These are phyloP conservation scores for Drosophila novamexicana DNA, from an alignment of 1,140 invertebrate species.

Conservation along the genomic window DNA sequence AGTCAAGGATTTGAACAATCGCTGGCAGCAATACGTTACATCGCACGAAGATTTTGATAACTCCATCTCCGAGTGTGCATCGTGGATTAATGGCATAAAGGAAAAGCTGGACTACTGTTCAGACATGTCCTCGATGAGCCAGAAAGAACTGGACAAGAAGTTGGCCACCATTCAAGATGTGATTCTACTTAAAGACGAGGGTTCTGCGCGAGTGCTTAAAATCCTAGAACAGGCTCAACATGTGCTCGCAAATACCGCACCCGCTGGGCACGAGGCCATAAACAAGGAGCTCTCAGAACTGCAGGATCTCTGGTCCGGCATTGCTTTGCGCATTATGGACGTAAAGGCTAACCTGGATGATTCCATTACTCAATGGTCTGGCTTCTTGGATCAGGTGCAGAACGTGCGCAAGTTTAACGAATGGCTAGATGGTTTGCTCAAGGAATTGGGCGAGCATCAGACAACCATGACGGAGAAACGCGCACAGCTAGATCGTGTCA, in stretches of 20 bases:
- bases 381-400: conserved; percentile 94
- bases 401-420: conserved; percentile 92
- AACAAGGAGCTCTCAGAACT: conserved; percentile 92
- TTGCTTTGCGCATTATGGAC: conserved; percentile 95
- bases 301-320: conserved; percentile 95
- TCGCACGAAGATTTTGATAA: conserved; percentile 95
- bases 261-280: conserved; percentile 93
- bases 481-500: conserved; percentile 93
- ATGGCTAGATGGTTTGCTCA: conserved; percentile 89
- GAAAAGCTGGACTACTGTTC: conserved; percentile 94
- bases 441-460: conserved; percentile 91
- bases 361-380: conserved; percentile 94
- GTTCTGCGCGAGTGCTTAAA: conserved; percentile 93
- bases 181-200: conserved; percentile 95
- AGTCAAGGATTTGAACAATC: conserved; percentile 94
- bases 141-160: conserved; percentile 94
- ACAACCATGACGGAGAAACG: conserved; percentile 93
- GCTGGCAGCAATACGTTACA: conserved; percentile 96
- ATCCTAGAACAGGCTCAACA: conserved; percentile 95
- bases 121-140: conserved; percentile 91
- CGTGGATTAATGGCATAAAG: conserved; percentile 94
- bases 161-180: conserved; percentile 94
- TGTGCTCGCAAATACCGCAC: conserved; percentile 96
- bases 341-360: conserved; percentile 95
- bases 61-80: conserved; percentile 90